A percentile compares a stretch with the other conserved stretches of the same genome.
Conservation (phyloP, 2,888 invertebrate genomes). For the Sarcophaga carnaria region DNA sequence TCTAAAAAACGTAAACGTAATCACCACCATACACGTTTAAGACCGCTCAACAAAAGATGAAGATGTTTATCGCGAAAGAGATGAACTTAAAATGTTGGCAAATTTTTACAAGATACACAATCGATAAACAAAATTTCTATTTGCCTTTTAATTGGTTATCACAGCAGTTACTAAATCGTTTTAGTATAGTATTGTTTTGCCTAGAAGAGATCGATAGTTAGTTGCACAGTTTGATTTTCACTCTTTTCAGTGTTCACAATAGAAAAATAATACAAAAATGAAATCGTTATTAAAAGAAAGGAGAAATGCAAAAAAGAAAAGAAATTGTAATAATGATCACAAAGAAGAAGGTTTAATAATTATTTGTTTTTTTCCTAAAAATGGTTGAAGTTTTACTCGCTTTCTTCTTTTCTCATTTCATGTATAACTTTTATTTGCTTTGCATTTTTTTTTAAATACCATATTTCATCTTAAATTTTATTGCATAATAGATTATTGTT, state of each 20-base stretch:
- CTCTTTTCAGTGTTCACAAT: slow-evolving; percentile 19
- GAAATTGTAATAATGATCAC: neutral
- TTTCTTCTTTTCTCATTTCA: no score
- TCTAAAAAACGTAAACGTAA: neutral
- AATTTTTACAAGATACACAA: slow-evolving; percentile 21
- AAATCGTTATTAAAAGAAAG: slow-evolving; percentile 16
- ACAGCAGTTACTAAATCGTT: neutral
- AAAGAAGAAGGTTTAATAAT: slow-evolving; percentile 4
- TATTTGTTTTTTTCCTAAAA: neutral
- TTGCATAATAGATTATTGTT: no score
- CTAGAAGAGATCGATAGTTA: neutral
- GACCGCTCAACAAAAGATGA: neutral
- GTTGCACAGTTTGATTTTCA: slow-evolving; percentile 7
- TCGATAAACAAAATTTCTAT: slow-evolving; percentile 18
- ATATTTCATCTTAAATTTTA: no score
- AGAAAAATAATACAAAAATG: slow-evolving; percentile 16
- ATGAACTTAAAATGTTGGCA: slow-evolving; percentile 37
- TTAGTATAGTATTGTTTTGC: neutral
- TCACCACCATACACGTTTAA: neutral
- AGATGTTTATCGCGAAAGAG: slow-evolving; percentile 44
- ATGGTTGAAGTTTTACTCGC: neutral
- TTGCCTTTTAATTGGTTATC: neutral
- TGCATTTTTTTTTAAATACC: no score
- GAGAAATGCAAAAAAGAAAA: slow-evolving; percentile 5
- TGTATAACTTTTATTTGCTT: no score